Percentiles rank a stretch among this genome's conserved stretches.
phyloP scores from a whole-genome alignment of 1,140 invertebrate genomes.

The Steinernema khuongi region DNA sequence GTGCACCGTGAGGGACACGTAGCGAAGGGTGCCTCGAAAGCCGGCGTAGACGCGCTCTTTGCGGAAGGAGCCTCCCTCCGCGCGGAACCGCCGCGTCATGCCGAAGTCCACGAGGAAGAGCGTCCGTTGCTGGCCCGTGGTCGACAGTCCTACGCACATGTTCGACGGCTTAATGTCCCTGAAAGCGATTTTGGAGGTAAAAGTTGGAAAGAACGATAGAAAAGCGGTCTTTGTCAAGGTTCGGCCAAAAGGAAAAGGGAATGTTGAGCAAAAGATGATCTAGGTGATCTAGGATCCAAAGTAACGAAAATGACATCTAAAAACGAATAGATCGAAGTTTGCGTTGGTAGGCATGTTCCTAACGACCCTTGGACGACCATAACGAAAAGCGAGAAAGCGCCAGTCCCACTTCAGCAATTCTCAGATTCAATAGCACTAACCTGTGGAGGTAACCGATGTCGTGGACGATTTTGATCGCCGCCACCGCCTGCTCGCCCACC shows the following conservation, averaged over 20 bases:
- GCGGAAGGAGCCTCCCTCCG: constrained; percentile 22
- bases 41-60: constrained; percentile 32
- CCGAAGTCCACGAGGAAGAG: constrained; percentile 38
- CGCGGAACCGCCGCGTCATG: constrained; percentile 33
- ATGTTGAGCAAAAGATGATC: too few species aligned
- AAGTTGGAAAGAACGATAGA: not conserved
- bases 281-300: too few species aligned
- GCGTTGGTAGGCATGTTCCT: not conserved
- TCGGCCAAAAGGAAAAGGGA: not conserved
- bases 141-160: constrained; percentile 28
- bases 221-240: not conserved
- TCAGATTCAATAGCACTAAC: too few species aligned
- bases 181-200: not conserved
- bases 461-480: constrained; percentile 29
- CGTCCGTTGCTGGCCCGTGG: constrained; percentile 11
- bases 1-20: constrained; percentile 96
- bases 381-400: too few species aligned
- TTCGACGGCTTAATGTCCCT: constrained; percentile 42
- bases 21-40: constrained; percentile 82
- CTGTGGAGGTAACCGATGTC: constrained; percentile 36
- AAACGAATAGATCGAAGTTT: too few species aligned
- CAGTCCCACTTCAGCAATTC: too few species aligned
- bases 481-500: constrained; percentile 29
- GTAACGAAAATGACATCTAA: too few species aligned
- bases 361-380: too few species aligned